phyloP scores from a whole-genome alignment of 1,140 invertebrate species.

The Antheraea mylitta region DNA sequence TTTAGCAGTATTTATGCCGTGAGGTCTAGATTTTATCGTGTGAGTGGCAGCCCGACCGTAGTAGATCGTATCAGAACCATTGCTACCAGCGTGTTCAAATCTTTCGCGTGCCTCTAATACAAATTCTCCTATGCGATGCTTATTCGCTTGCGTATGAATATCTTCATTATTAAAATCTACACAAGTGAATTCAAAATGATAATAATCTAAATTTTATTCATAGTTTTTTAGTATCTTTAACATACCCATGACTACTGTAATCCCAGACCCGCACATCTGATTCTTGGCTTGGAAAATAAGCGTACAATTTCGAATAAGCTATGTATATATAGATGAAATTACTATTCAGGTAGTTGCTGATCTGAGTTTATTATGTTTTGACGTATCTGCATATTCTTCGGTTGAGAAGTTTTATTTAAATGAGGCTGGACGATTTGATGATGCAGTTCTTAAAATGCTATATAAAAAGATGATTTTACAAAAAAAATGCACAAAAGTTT shows the following conservation, averaged over 20 bases:
- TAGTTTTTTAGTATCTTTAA: not conserved
- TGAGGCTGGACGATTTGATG: too few relatives aligned
- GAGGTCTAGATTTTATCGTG: conserved; percentile 7
- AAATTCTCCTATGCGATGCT: conserved; percentile 9
- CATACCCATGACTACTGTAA: not conserved
- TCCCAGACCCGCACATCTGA: not conserved
- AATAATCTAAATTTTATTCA: not conserved
- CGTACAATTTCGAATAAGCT: not conserved
- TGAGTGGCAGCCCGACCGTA: conserved; percentile 8
- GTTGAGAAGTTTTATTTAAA: too few relatives aligned
- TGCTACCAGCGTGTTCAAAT: conserved; percentile 26
- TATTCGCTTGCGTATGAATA: not conserved
- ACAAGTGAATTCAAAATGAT: not conserved
- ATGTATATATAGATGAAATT: conserved; percentile 11
- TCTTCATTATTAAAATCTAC: not conserved
- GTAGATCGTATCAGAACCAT: conserved; percentile 25
- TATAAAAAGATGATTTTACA: too few relatives aligned
- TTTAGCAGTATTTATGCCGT: conserved; percentile 38
- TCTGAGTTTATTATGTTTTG: too few relatives aligned
- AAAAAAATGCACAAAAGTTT: too few relatives aligned
- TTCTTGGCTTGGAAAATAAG: too few relatives aligned
- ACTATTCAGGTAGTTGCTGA: too few relatives aligned
- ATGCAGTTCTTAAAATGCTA: too few relatives aligned
- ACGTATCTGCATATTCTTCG: too few relatives aligned
- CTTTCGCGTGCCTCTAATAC: conserved; percentile 31